Base-by-base conservation (phyloP, 2,797 vertebrate genomes). In the Myotis daubentonii region DNA sequence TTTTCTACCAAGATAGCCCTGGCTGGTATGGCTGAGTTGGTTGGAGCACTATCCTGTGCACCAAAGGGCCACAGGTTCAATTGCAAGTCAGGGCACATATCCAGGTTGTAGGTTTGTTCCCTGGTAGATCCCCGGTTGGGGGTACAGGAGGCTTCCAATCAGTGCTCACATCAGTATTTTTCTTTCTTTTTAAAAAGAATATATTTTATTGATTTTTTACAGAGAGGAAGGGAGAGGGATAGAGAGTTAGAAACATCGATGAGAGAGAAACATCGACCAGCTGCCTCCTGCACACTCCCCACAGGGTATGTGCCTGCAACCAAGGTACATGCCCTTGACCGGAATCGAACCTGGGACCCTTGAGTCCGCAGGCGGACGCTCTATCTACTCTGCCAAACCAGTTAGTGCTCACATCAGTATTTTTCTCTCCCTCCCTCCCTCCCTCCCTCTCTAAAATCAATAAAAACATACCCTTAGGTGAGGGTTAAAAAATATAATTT, bases 1-100 rank as follows among this genome's bases (percentile, higher is more conserved):
- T 95, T 97, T 94, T 82, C 81, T 83, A 87, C 51, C 38, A 89
- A 81, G 60, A 49, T 87, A 60, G 17, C 16, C 65, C 65, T 68
- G n/a, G 65, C n/a, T 68, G n/a, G 65, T 36, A 19, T 68, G n/a
- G 8, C 65, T 8, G 7, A 33, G 7, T 66, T 65, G 30, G 62
- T 65, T 66, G 65, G 65, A 68, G n/a, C n/a, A 19, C 17, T 33
- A 15, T 68, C 65, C n/a, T 36, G 17, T 33, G n/a, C n/a, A 68
- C n/a, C 65, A 68, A 68, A 68, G n/a, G 17, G 65, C 17, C 17
- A 33, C n/a, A 33, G n/a, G 65, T 68, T 68, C n/a, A 33, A 68
- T 68, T 36, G 17, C n/a, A 3, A 33, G n/a, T 17, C 17, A 19
- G 65, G 65, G 65, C 65, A 68, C 65, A 68, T 33, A 68, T 8